Evolutionary conservation across 2,888 invertebrate genomes (phyloP), one percentile per base, ranked within the genome.

Genomic region (Cantharis flavilabris): DNA sequence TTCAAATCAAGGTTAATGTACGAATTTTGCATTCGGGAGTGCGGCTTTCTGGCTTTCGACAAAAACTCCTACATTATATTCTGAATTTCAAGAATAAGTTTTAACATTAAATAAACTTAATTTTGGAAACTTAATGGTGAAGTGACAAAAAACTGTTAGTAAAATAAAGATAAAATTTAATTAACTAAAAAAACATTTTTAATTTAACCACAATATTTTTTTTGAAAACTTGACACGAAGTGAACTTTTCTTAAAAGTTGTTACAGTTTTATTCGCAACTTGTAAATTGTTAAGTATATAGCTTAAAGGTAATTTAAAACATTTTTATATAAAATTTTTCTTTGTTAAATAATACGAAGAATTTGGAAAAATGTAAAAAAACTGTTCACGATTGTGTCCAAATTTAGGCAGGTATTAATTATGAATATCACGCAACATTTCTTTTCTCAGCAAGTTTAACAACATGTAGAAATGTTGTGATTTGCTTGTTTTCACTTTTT

Each of bases 401-500:
- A 49, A 49, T 49, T 49, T 49, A 49, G 49, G n/a, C 1, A n/a
- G 49, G 49, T 49, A 49, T 49, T 49, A 49, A 49, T 49, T 49
- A 49, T 49, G 49, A 49, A 49, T 49, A 49, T 49, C 49, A 49
- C 49, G 49, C 49, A 67, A 67, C 13, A 23, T 67, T 67, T 67
- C 65, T 67, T 67, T 67, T 67, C 65, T 67, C n/a, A 13, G 16
- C 18, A 20, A 20, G 9, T 67, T 67, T 23, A 23, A 20, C 20
- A 23, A 67, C 65, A 67, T 23, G 65, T 67, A 67, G 65, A 23
- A 65, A 18, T 67, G 65, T 67, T 16, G 65, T 67, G 65, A 67
- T 67, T 67, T 67, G 65, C 65, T 67, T 67, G 65, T 67, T 67
- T 67, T 67, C 65, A 67, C 65, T 67, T 67, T 20, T 67, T 67